Evolutionary conservation across 2,888 invertebrate genomes (phyloP), one percentile per base, ranked within the genome.

Genomic region (Drosophila trichaetosa): DNA sequence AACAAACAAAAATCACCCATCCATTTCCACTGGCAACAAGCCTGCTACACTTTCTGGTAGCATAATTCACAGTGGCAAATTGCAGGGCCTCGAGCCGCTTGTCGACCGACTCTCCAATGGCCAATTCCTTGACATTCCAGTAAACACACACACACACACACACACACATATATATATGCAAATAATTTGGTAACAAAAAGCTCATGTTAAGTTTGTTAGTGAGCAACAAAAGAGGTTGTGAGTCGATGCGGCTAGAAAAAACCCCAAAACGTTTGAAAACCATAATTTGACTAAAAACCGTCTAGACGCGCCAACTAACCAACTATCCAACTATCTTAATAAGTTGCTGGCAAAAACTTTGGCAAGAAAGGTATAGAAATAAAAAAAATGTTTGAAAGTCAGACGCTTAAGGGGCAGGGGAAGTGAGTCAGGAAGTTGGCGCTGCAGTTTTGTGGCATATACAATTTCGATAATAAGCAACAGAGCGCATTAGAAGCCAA

Each of bases 381-480:
- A 33, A 52, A 48, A 33, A 40, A 33, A 38, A 27, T 11, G n/a
- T 13, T 49, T 16, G 24, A 34, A 61, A 31, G 59, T 52, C 46
- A 33, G 29, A 18, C n/a, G 29, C 21, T 21, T 18, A 21, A 34
- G 10, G 42, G 1, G 2, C 33, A 48, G 5, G 24, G 46, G 18
- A 46, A 24, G n/a, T 29, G 34, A 62, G 56, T 48, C 71, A 75
- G 88, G 78, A 85, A 86, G 88, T 85, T 82, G 71, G 48, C 69
- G 78, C 77, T 73, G 77, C 74, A 69, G 75, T 72, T 79, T 74
- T 86, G 76, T 78, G 85, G 85, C 83, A 86, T 85, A 87, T 89
- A 87, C 87, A 89, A 87, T 89, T 87, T 87, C 83, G 89, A 83
- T 89, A 87, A 87, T 87, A 87, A 87, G 89, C 87, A 87, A 87